Percentiles rank a stretch among this genome's conserved stretches.
Evolutionary conservation across 2,113 vertebrate genomes (phyloP).

Genomic region (Ovis canadensis): DNA sequence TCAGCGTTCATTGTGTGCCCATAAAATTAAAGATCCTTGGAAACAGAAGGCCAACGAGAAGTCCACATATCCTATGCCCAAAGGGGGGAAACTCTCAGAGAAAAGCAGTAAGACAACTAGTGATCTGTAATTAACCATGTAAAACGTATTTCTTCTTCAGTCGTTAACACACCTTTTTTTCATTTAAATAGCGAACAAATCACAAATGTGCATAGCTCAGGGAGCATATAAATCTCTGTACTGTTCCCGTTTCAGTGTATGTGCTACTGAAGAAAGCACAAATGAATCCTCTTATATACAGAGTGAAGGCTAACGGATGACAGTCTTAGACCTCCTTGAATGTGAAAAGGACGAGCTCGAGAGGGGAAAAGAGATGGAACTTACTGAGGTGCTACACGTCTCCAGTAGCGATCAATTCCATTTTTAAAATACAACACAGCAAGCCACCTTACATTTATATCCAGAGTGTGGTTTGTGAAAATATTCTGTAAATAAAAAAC

Average conservation of each 20-base stretch:
- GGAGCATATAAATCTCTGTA: background rate
- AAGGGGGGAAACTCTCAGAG: background rate
- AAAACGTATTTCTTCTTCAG: background rate
- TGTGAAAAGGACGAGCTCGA: background rate
- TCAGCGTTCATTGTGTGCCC: background rate
- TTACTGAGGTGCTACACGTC: constrained; percentile 96
- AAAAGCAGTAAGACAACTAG: background rate
- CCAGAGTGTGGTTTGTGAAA: constrained; percentile 95
- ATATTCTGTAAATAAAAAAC: constrained; percentile 86
- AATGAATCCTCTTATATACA: background rate
- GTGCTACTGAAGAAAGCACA: background rate
- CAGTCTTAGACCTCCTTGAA: background rate
- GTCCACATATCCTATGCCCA: background rate
- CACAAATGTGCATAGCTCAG: background rate
- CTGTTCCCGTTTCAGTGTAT: background rate
- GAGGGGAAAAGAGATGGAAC: constrained; percentile 50
- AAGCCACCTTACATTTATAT: constrained; percentile 97
- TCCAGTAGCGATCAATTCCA: constrained; percentile 98
- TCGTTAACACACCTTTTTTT: background rate
- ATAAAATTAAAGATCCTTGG: background rate
- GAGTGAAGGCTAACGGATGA: background rate
- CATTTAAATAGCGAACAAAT: background rate
- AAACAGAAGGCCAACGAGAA: background rate
- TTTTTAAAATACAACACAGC: constrained; percentile 99
- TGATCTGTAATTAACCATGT: background rate